Conservation (phyloP, 2,113 vertebrate genomes). For the Orcinus orca region DNA sequence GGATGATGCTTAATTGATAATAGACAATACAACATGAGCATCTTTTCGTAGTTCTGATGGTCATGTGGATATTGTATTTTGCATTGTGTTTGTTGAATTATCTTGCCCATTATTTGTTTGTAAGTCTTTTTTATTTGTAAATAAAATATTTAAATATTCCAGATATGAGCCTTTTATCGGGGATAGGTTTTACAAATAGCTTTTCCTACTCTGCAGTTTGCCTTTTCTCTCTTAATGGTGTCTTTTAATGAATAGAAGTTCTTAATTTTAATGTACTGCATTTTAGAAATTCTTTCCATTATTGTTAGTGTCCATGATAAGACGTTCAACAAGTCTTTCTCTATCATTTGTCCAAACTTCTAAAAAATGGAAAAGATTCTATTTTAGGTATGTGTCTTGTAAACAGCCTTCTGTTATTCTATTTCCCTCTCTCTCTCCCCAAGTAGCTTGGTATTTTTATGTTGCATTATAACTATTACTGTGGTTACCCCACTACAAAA, state of each 20-base stretch:
- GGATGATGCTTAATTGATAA: neutral
- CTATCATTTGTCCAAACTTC: neutral
- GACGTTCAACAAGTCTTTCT: neutral
- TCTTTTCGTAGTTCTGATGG: neutral
- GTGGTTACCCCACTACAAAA: neutral
- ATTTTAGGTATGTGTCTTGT: neutral
- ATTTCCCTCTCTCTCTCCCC: neutral
- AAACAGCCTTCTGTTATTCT: neutral
- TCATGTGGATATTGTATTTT: neutral
- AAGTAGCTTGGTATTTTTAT: neutral
- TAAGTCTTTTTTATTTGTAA: neutral
- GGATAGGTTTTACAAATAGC: neutral
- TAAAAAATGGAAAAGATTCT: neutral
- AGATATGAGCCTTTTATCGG: neutral
- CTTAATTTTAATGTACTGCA: neutral
- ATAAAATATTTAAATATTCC: neutral
- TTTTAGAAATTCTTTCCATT: constrained; percentile 1
- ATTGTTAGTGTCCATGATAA: neutral
- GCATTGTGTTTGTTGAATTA: neutral
- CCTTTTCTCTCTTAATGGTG: neutral
- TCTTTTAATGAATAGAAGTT: neutral
- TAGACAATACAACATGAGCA: neutral
- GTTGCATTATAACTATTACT: neutral
- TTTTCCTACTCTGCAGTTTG: neutral
- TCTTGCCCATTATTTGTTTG: neutral